Evolutionary conservation across 2,888 invertebrate species (phyloP).

Genomic region (Oasisia sp.): DNA sequence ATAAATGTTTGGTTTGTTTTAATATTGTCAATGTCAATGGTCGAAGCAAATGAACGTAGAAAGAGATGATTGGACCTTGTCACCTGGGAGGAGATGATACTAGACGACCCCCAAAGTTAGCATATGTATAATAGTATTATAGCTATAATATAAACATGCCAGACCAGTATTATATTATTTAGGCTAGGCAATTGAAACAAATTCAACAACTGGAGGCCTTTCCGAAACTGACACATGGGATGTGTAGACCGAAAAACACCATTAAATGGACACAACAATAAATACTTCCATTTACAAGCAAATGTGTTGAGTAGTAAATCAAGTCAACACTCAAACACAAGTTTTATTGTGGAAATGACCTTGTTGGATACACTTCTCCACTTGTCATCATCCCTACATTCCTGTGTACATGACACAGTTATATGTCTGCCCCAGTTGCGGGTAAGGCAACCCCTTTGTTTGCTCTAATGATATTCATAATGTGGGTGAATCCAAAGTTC

Average conservation of each 20-base stretch:
- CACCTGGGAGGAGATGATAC: no score
- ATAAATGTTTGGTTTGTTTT: no score
- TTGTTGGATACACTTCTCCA: neutral
- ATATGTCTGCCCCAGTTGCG: neutral
- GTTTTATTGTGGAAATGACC: neutral
- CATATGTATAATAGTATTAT: neutral
- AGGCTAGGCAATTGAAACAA: neutral
- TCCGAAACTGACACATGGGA: neutral
- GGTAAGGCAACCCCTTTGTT: neutral
- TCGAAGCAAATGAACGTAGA: no score
- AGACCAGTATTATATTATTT: neutral
- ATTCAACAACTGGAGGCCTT: neutral
- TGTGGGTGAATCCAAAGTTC: neutral
- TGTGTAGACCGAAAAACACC: neutral
- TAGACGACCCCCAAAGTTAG: no score
- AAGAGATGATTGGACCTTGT: no score
- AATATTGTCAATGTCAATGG: no score
- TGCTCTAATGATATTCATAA: constrained; percentile 13
- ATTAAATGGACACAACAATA: neutral
- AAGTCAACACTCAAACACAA: neutral
- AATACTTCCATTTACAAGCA: neutral
- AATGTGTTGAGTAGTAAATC: neutral
- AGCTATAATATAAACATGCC: neutral
- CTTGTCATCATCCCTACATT: neutral
- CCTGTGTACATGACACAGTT: neutral